phyloP scores from a whole-genome alignment of 2,797 vertebrate species.

The Margarornis squamiger region DNA sequence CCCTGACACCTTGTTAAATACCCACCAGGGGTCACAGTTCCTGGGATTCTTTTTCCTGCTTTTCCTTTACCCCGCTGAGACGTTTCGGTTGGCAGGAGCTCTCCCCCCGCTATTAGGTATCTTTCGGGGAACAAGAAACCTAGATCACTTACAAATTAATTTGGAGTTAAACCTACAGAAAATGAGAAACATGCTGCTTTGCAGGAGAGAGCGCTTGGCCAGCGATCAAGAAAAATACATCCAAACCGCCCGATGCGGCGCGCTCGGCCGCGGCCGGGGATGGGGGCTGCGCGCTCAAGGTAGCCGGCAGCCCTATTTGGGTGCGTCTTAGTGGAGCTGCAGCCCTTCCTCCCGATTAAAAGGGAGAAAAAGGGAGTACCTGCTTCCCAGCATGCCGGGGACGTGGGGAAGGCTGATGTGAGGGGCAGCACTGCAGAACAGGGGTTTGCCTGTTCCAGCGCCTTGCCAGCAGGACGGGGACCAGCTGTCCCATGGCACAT shows the following conservation, averaged over 20 bases:
- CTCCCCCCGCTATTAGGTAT: constrained; percentile 31
- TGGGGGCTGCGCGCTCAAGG: background rate
- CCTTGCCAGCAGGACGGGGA: background rate
- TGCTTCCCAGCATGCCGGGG: background rate
- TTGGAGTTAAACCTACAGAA: constrained; percentile 69
- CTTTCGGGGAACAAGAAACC: constrained; percentile 65
- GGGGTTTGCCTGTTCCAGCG: background rate
- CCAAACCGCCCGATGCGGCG: constrained; percentile 25
- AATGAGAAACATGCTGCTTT: constrained; percentile 71
- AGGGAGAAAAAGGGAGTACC: background rate
- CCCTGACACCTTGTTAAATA: constrained; percentile 72
- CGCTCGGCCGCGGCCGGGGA: background rate
- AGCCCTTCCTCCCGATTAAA: background rate
- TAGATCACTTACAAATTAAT: constrained; percentile 73
- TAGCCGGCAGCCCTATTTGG: background rate
- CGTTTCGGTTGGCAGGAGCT: constrained; percentile 63
- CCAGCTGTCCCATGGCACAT: rapidly evolving
- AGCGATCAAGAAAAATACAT: constrained; percentile 68
- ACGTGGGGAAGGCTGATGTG: background rate
- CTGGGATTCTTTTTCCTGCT: constrained; percentile 60
- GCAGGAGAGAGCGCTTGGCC: constrained; percentile 65
- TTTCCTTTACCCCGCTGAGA: constrained; percentile 57
- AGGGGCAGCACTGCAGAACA: rapidly evolving
- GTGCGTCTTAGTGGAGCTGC: background rate
- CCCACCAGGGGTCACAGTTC: constrained; percentile 67